Evolutionary conservation across 35 echinoderm and acorn worm genomes (phyloP).

Genomic region (Hemicentrotus pulcherrimus): DNA sequence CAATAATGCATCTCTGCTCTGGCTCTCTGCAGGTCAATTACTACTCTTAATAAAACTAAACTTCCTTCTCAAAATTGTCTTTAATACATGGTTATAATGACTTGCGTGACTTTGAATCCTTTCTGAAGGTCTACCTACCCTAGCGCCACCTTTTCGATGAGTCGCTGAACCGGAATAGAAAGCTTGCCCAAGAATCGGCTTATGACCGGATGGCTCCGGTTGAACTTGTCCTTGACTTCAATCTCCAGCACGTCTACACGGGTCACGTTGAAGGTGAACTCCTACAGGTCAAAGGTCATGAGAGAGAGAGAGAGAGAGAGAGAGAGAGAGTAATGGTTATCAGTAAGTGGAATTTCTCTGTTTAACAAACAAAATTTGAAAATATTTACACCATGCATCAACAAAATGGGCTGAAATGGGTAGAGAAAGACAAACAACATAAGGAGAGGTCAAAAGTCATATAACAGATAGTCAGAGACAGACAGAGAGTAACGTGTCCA

Average conservation of each 20-base stretch:
- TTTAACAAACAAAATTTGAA: background rate
- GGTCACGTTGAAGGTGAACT: slow-evolving; percentile 80
- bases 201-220: slow-evolving; percentile 87
- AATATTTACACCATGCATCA: background rate
- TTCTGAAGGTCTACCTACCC: slow-evolving; percentile 62
- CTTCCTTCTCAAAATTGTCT: too few relatives aligned
- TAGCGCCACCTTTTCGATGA: slow-evolving; percentile 85
- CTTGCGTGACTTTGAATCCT: too few relatives aligned
- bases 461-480: too few relatives aligned
- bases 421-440: too few relatives aligned
- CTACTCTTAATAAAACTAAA: too few relatives aligned
- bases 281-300: slow-evolving; percentile 51
- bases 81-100: too few relatives aligned
- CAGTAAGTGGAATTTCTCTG: background rate
- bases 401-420: too few relatives aligned
- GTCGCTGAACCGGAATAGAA: slow-evolving; percentile 84
- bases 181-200: slow-evolving; percentile 92
- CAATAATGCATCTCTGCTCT: too few relatives aligned
- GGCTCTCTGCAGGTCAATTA: too few relatives aligned
- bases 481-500: too few relatives aligned
- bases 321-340: background rate
- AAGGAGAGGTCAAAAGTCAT: too few relatives aligned
- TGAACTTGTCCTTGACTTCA: slow-evolving; percentile 98
- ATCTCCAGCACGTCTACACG: slow-evolving; percentile 88
- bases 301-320: background rate